Percentiles rank a stretch among this genome's conserved stretches.
phyloP scores from a whole-genome alignment of 2,113 vertebrate species.

The Cottus gobio region DNA sequence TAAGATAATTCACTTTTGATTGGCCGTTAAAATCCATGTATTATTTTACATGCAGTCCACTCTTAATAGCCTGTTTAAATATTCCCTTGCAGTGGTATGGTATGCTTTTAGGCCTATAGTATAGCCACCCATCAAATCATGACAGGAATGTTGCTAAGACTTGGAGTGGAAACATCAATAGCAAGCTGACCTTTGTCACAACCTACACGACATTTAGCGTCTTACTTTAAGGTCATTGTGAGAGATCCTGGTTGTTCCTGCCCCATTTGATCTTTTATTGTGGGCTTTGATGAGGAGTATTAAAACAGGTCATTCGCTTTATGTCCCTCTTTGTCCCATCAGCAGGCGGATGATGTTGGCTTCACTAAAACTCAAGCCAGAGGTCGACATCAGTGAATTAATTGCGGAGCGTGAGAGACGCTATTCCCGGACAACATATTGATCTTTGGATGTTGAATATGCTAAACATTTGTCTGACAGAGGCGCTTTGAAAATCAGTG shows the following conservation, averaged over 20 bases:
- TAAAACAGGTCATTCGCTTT: conserved; percentile 66
- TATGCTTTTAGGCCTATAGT: background rate
- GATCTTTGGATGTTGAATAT: conserved; percentile 77
- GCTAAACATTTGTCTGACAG: conserved; percentile 71
- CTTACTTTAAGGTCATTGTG: conserved; percentile 54
- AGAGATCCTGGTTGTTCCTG: conserved; percentile 52
- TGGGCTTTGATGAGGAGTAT: conserved; percentile 54
- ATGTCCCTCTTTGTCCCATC: conserved; percentile 62
- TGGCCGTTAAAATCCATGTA: background rate
- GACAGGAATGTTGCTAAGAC: conserved; percentile 39
- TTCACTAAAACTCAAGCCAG: conserved; percentile 74
- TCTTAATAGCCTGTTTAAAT: background rate
- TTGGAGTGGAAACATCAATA: conserved; percentile 49
- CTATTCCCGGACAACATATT: conserved; percentile 71
- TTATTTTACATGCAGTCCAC: background rate
- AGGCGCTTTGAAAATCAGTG: conserved; percentile 55
- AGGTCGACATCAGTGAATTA: conserved; percentile 76
- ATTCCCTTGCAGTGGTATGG: background rate
- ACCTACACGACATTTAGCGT: conserved; percentile 40
- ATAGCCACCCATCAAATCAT: conserved; percentile 22
- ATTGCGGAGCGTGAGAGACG: conserved; percentile 56
- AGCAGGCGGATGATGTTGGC: conserved; percentile 62
- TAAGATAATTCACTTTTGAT: background rate
- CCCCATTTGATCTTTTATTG: conserved; percentile 61
- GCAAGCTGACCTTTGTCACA: conserved; percentile 61